These are phyloP conservation scores for Actinostola sp. DNA, from an alignment of 92 coral and sea anemone species.

Conservation along the genomic window DNA sequence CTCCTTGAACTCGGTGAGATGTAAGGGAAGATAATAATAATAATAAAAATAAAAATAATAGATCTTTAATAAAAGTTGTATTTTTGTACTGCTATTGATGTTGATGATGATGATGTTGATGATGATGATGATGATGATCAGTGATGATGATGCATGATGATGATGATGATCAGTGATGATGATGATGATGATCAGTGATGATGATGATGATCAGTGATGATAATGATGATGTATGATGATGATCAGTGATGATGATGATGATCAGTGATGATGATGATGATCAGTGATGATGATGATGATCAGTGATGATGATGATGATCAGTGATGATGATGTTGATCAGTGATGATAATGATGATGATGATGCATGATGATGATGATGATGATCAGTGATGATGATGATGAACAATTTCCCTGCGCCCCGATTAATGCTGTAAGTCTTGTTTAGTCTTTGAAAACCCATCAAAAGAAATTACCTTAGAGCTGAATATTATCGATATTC, in stretches of 20 bases:
- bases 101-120: slow-evolving; percentile 5
- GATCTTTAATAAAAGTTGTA: no score
- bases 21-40: neutral
- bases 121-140: slow-evolving; percentile 17
- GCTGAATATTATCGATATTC: slow-evolving; percentile 20
- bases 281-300: neutral
- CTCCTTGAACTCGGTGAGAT: no score
- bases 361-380: slow-evolving; percentile 1
- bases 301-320: neutral
- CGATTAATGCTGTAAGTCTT: no score
- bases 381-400: neutral
- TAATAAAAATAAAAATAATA: neutral
- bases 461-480: no score
- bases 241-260: slow-evolving; percentile 14
- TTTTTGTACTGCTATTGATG: neutral
- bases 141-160: slow-evolving; percentile 11
- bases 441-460: no score
- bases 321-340: neutral
- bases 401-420: no score
- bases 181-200: slow-evolving; percentile 16
- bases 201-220: slow-evolving; percentile 4
- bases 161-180: slow-evolving; percentile 16
- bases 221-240: slow-evolving; percentile 7
- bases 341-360: neutral
- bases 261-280: slow-evolving; percentile 4